Conservation (phyloP, 2,888 invertebrate genomes). For the Amaurobius ferox region DNA sequence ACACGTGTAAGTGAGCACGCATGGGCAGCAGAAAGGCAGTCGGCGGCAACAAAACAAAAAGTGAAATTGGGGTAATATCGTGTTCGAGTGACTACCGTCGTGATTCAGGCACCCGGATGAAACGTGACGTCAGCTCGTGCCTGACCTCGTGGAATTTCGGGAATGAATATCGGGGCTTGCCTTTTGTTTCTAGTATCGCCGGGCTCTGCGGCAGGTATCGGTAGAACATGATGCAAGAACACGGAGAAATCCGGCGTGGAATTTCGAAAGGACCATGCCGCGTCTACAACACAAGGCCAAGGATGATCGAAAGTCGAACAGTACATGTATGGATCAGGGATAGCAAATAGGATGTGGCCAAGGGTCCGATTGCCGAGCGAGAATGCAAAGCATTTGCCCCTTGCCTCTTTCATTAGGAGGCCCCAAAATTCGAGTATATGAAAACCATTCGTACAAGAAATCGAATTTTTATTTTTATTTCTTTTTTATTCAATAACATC, state of each 20-base stretch:
- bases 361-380: too few species aligned
- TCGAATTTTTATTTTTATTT: too few species aligned
- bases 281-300: conserved; percentile 6
- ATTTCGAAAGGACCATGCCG: not conserved
- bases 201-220: conserved; percentile 3
- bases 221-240: conserved; percentile 43
- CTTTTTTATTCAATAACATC: too few species aligned
- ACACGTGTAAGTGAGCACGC: not conserved
- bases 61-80: conserved; percentile 64
- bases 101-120: conserved; percentile 67
- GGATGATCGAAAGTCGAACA: conserved; percentile 3
- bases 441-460: too few species aligned
- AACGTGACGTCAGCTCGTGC: conserved; percentile 70
- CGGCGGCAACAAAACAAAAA: conserved; percentile 22
- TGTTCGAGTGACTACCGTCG: conserved; percentile 59
- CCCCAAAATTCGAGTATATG: too few species aligned
- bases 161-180: conserved; percentile 47
- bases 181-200: conserved; percentile 54
- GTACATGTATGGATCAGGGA: not conserved
- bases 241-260: conserved; percentile 30
- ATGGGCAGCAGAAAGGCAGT: not conserved
- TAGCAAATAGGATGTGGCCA: not conserved
- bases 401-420: too few species aligned
- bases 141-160: conserved; percentile 65
- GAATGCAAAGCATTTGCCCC: too few species aligned